These are phyloP conservation scores for Illadopsis cleaveri DNA, from an alignment of 2,113 vertebrate genomes.

Conservation along the genomic window DNA sequence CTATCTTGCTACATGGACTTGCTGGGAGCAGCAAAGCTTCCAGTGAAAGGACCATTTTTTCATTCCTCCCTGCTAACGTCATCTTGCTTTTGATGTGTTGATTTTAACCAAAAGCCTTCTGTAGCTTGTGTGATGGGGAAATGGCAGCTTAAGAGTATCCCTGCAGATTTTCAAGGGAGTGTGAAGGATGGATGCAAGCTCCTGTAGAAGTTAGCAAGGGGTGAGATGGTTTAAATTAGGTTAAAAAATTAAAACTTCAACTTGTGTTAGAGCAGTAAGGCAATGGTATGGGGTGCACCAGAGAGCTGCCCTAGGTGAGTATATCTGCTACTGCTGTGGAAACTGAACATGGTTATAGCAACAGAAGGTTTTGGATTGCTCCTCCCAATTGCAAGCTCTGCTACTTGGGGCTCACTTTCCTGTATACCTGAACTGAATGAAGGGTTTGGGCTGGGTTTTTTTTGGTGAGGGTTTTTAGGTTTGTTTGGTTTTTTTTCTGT, in stretches of 20 bases:
- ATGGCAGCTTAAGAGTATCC: neutral
- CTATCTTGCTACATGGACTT: neutral
- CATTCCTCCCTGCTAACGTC: neutral
- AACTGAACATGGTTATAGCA: neutral
- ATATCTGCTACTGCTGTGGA: neutral
- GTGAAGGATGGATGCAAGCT: neutral
- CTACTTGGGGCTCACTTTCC: neutral
- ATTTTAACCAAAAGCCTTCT: neutral
- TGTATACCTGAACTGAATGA: neutral
- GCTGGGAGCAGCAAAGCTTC: neutral
- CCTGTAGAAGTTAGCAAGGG: neutral
- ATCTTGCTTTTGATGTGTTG: neutral
- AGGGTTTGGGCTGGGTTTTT: neutral
- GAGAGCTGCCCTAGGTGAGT: neutral
- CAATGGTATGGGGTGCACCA: neutral
- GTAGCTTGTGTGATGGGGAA: neutral
- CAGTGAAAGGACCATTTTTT: neutral
- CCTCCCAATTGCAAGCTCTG: neutral
- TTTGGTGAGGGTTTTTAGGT: neutral
- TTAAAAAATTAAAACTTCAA: neutral
- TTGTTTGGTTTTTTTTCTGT: neutral
- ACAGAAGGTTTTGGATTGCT: neutral
- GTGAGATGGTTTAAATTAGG: neutral
- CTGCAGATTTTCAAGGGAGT: neutral
- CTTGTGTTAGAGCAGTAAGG: neutral